Base-by-base conservation (phyloP, 1,140 invertebrate genomes). In the Bombus consobrinus region DNA sequence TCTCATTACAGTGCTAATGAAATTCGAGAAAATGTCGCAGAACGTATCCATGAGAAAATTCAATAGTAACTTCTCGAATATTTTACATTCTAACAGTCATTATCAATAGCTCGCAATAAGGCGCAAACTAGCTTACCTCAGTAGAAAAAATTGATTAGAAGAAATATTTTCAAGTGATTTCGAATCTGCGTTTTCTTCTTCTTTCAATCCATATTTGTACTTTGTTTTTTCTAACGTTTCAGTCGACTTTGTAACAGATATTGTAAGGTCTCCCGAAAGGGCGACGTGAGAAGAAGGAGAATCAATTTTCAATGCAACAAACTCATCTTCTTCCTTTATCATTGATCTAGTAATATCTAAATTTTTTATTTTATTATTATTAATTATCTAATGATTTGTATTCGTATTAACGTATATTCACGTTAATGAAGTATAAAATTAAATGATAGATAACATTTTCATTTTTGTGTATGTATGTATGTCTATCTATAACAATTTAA, bases 211-310 rank as follows among this genome's bases (percentile, higher is more conserved):
- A 13, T 83, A 74, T 81, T 72, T 82, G 15, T 37, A 77, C 34
- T 81, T 62, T n/a, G 73, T 80, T 69, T 79, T 68, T 74, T 84
- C n/a, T 83, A 43, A 66, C 73, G 83, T 66, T 85, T 39, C 89
- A 87, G 74, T 62, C 3, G 93, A 90, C 66, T 93, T 93, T 47
- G 94, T 81, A 62, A 97, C 96, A 84, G 95, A 94, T 71, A 97
- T 95, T 77, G 96, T 96, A 34, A 97, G 95, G 89, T 97, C 97
- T 47, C 97, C 97, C 69, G 96, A 97, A 81, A 97, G 93, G 15
- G 97, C 97, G 22, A 96, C 96, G 84, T 97, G 96, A n/a, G 96
- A 95, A 32, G 96, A 88, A 22, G 94, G 93, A 43, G 94, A 92
- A 78, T 94, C 88, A 13, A 95, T 89, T 87, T 91, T 92, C 25